phyloP scores from a whole-genome alignment of 2,888 invertebrate genomes.

The Caenorhabditis sulstoni region DNA sequence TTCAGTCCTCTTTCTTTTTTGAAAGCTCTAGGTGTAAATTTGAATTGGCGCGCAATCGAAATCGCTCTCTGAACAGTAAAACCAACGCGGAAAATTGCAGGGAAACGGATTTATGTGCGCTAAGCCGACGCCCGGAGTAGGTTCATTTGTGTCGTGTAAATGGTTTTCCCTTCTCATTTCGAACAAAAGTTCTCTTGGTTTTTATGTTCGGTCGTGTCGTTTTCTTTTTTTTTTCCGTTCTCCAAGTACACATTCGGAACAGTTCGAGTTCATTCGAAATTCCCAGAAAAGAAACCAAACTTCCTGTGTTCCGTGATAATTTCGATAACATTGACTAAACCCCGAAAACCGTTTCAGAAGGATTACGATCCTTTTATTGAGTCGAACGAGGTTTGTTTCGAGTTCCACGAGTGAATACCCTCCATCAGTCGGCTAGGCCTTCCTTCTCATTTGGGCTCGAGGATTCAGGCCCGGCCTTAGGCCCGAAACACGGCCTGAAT shows the following conservation, averaged over 20 bases:
- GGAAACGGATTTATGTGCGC: constrained; percentile 68
- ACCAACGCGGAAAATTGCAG: constrained; percentile 48
- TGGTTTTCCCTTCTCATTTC: background rate
- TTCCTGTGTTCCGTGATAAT: constrained; percentile 30
- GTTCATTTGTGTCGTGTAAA: constrained; percentile 50
- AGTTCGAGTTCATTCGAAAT: background rate
- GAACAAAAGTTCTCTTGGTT: constrained; percentile 11
- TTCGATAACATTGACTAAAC: constrained; percentile 11
- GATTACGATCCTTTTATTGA: constrained; percentile 64
- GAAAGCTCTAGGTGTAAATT: background rate
- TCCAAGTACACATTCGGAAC: too few species aligned
- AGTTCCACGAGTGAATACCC: too few species aligned
- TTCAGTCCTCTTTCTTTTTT: background rate
- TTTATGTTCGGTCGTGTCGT: constrained; percentile 9
- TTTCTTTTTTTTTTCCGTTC: too few species aligned
- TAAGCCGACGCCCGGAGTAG: constrained; percentile 71
- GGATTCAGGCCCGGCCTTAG: too few species aligned
- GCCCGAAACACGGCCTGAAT: constrained; percentile 18
- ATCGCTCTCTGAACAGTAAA: background rate
- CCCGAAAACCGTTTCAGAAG: constrained; percentile 50
- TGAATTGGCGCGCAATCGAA: background rate
- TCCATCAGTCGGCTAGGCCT: background rate
- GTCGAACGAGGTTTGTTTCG: constrained; percentile 60
- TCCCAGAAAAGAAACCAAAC: background rate
- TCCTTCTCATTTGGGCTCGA: constrained; percentile 13